phyloP scores from a whole-genome alignment of 2,113 vertebrate species.

The Ailuropoda melanoleuca region DNA sequence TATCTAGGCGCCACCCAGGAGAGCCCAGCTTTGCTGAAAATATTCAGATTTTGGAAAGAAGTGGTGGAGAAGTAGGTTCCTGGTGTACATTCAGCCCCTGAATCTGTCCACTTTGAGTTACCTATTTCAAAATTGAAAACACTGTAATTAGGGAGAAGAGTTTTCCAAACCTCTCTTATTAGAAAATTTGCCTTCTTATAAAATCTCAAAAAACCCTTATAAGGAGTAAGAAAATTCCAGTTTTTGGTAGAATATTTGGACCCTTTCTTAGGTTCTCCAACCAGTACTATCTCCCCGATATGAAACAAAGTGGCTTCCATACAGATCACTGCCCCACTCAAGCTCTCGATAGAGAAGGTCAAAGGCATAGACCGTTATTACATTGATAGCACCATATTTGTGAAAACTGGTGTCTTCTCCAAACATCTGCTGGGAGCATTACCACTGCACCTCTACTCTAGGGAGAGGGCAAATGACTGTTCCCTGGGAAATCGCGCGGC shows the following conservation, averaged over 20 bases:
- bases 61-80: background rate
- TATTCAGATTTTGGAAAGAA: background rate
- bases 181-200: background rate
- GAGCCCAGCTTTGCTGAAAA: background rate
- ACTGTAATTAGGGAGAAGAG: background rate
- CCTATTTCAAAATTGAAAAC: background rate
- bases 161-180: background rate
- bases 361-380: background rate
- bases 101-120: background rate
- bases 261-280: background rate
- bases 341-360: background rate
- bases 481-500: background rate
- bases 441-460: background rate
- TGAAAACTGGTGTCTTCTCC: background rate
- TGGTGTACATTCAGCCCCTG: background rate
- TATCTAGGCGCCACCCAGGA: background rate
- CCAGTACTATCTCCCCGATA: background rate
- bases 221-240: background rate
- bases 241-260: background rate
- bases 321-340: background rate
- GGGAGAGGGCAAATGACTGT: background rate
- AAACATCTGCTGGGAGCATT: background rate
- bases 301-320: background rate
- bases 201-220: slow-evolving; percentile 16
- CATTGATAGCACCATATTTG: background rate